Evolutionary conservation across 2,888 invertebrate species (phyloP), one percentile per base, ranked within the genome.

Genomic region (Heteropelma amictum): DNA sequence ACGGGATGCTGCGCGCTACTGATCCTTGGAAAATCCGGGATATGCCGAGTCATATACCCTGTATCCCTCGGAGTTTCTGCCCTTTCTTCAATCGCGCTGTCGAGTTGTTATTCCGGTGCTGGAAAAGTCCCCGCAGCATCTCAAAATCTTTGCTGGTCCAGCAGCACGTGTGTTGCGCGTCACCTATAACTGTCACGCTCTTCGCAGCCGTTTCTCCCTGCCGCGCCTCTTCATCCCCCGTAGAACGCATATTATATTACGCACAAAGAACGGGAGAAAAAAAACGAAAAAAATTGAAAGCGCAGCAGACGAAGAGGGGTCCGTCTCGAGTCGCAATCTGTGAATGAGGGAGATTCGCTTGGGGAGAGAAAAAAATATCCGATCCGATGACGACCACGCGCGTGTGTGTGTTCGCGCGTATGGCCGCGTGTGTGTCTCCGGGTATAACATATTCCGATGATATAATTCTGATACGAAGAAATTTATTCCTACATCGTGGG

Each of bases 261-360:
- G 63, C 45, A 61, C 61, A 63, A 71, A 53, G 56, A 63, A 58
- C 19, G 51, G 28, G 53, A 38, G 38, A 14, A 14, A 12, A 14
- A 38, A 14, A 19, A 42, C 5, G 28, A 51, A 64, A 38, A 63
- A 49, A 33, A 54, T 28, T 23, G 45, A 35, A 45, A 42, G 35
- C 35, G 30, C 14, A 17, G 17, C 30, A 33, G 8, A 33, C 8
- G 0, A 17, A 12, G 28, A 38, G 26, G 74, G 45, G 58, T 21
- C 38, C 58, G 81, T 79, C 84, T 84, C 86, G 85, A 83, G 84
- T 82, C 83, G 85, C 87, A 87, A 87, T 86, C 87, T 85, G 87
- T 83, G 86, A 86, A 86, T 85, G 84, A 84, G 83, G 81, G 84
- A 86, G 84, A 86, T 85, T 47, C 58, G 14, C 8, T 40, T 40